Base-by-base conservation (phyloP, 2,797 vertebrate species). In the Odontamblyopus lacepedii region DNA sequence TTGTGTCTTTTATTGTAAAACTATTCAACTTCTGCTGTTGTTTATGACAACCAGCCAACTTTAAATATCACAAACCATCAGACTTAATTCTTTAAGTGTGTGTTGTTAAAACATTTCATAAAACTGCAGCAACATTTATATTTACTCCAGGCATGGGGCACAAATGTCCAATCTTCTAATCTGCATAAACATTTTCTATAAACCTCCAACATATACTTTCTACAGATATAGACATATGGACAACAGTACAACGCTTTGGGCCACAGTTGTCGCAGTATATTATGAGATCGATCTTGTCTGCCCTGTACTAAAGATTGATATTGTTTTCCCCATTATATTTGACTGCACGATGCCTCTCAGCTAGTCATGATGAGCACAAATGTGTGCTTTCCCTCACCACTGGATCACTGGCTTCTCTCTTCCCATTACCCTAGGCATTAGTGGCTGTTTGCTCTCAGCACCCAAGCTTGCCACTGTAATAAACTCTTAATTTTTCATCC, bases 391-490 rank as follows among this genome's bases (percentile, higher is more conserved):
- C 77, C 69, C 78, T 85, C 78, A 50, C 80, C 83, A 77, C 78
- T 85, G 87, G 77, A 85, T 83, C 74, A 83, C 82, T 66, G 79
- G 77, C 78, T 83, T 85, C 83, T 55, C 63, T 77, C 83, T 83
- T 83, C 82, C 88, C 89, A 91, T 92, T 91, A 91, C 88, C 53
- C 57, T 71, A 78, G 82, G 83, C 90, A 85, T 90, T 89, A 91
- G 81, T 67, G 71, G 79, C 75, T 90, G 81, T 90, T 89, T 91
- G 87, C 83, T 76, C 85, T 87, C 82, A 84, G 78, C 83, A 75
- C 78, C 87, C 74, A 89, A 85, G 85, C 85, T 85, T 80, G 69
- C 76, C 77, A 62, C 77, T 70, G 76, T 88, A 87, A 91, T 87
- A 88, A 88, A 91, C 82, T 83, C 81, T 85, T 85, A 81, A 88